Base-by-base conservation (phyloP, 2,797 vertebrate species). In the Valencia hispanica region DNA sequence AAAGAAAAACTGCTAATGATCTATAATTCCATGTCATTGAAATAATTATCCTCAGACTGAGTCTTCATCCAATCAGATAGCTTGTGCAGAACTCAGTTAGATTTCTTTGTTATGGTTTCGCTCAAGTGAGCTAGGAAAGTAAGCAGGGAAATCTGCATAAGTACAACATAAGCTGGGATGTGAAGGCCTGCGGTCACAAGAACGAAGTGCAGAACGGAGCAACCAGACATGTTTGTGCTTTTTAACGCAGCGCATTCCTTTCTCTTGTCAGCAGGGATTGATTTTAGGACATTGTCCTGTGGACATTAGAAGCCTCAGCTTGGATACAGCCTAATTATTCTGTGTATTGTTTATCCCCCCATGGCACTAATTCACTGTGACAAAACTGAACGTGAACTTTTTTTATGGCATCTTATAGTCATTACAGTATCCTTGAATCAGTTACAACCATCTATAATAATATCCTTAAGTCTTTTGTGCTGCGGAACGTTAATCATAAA, bases 381-480 rank as follows among this genome's bases (percentile, higher is more conserved):
- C 87, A 91, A 92, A 74, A 90, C 57, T 76, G 70, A 87, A 93
- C 74, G 75, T 80, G 80, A 84, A 86, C 0, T 47, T 55, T 78
- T 83, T 85, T 81, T 43, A 77, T 73, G 78, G 70, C 73, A 70
- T 81, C 80, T 86, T 84, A 84, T 83, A 88, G 84, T 90, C 82
- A 87, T 90, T 89, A 89, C 87, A 81, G 83, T 86, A 80, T 88
- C 84, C 83, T 89, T 84, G 82, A 91, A 84, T 89, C 88, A 83
- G 74, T 88, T 81, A 89, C 86, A 84, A 79, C 88, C 79, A 92
- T 92, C 88, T 87, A 76, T 88, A 92, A 92, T 92, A 93, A 93
- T 88, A 92, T 92, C 92, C 92, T 86, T 68, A 87, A 94, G 92
- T 91, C 86, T 88, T 93, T 91, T 86, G 83, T 87, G 89, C 82